Conservation (phyloP, 2,113 vertebrate genomes). For the Datnioides undecimradiatus region DNA sequence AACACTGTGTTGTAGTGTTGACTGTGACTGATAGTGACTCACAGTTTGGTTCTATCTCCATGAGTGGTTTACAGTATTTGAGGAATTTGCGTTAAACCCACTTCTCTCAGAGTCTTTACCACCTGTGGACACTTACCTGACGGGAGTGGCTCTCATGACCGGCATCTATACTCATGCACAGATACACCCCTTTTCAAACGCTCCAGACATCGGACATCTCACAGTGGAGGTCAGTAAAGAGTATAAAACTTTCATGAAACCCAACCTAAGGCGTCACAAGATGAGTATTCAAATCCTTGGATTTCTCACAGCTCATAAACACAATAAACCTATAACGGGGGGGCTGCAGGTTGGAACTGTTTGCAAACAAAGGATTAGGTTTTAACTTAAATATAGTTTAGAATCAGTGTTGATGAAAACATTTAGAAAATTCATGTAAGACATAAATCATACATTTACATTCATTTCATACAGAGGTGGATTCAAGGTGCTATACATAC, state of each 20-base stretch:
- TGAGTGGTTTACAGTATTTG: neutral
- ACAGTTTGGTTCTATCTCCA: neutral
- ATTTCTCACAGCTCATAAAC: neutral
- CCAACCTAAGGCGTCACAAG: too few relatives aligned
- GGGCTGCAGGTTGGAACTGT: neutral
- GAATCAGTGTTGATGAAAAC: too few relatives aligned
- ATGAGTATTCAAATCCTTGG: neutral
- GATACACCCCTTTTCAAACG: conserved; percentile 40
- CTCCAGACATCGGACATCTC: conserved; percentile 61
- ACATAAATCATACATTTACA: too few relatives aligned
- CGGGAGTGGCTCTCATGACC: conserved; percentile 80
- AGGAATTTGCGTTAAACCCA: neutral
- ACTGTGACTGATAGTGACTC: neutral
- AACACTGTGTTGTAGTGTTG: neutral
- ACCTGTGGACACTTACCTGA: conserved; percentile 73
- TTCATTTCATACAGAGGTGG: too few relatives aligned
- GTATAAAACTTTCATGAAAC: neutral
- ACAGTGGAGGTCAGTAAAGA: conserved; percentile 78
- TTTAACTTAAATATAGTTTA: too few relatives aligned
- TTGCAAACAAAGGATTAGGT: neutral
- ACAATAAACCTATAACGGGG: neutral
- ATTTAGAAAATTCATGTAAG: too few relatives aligned
- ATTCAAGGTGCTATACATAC: too few relatives aligned
- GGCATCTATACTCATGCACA: conserved; percentile 61
- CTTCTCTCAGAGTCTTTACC: conserved; percentile 74